A percentile compares a stretch with the other conserved stretches of the same genome.
Evolutionary conservation across 2,888 invertebrate genomes (phyloP).

Genomic region (Agrilus biguttatus): DNA sequence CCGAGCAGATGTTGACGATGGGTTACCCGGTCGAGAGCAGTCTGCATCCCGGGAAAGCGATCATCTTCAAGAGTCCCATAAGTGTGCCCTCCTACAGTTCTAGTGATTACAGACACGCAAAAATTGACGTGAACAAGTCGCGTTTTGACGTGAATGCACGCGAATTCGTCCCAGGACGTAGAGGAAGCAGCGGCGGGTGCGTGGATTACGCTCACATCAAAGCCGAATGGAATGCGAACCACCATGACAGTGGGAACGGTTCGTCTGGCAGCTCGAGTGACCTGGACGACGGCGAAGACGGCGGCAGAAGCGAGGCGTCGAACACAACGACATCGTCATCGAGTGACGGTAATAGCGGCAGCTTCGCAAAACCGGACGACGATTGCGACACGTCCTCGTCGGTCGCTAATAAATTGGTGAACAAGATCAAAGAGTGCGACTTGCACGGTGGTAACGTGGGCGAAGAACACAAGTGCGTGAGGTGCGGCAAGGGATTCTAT

Average conservation of each 20-base stretch:
- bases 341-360: neutral
- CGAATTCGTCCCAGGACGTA: constrained; percentile 43
- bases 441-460: constrained; percentile 3
- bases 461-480: constrained; percentile 36
- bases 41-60: constrained; percentile 43
- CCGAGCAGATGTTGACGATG: constrained; percentile 45
- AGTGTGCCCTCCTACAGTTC: constrained; percentile 7
- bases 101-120: constrained; percentile 4
- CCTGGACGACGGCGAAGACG: constrained; percentile 10
- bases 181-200: constrained; percentile 5
- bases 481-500: constrained; percentile 59
- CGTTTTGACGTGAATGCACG: constrained; percentile 50
- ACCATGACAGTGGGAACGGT: constrained; percentile 11
- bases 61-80: constrained; percentile 39
- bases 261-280: constrained; percentile 36
- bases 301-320: constrained; percentile 4
- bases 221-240: constrained; percentile 9
- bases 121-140: constrained; percentile 6
- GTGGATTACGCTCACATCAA: constrained; percentile 9
- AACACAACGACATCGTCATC: neutral
- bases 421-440: constrained; percentile 1
- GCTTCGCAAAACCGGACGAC: neutral
- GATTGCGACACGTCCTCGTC: neutral
- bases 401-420: neutral
- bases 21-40: constrained; percentile 60